Conservation (phyloP, 2,888 invertebrate species). For the Epirrhoe alternata region DNA sequence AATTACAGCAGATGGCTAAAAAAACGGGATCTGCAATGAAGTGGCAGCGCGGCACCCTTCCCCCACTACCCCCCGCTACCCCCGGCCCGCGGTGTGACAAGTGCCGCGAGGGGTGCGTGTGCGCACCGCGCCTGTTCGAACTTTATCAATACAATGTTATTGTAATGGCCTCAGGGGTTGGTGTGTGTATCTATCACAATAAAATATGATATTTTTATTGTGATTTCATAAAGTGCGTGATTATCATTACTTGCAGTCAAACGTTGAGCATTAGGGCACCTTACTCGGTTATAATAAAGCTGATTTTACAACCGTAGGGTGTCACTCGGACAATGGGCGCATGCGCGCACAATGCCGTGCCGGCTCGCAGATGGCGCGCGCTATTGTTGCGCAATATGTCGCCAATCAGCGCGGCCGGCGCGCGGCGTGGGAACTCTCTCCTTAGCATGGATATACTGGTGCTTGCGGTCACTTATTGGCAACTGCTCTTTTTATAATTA, state of each 20-base stretch:
- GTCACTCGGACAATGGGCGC: conserved; percentile 3
- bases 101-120: conserved; percentile 7
- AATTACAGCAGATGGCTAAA: conserved; percentile 33
- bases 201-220: conserved; percentile 24
- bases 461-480: not conserved
- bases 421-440: conserved; percentile 13
- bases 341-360: not conserved
- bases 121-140: conserved; percentile 1
- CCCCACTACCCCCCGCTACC: not conserved
- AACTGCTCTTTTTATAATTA: not conserved
- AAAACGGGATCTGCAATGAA: conserved; percentile 11
- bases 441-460: not conserved
- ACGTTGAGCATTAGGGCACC: not conserved
- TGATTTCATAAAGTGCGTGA: conserved; percentile 2
- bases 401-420: conserved; percentile 15
- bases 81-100: conserved; percentile 6
- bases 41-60: not conserved
- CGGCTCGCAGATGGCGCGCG: conserved; percentile 16
- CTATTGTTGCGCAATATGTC: conserved; percentile 25
- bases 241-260: not conserved
- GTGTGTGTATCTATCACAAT: conserved; percentile 22
- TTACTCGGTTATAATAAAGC: not conserved
- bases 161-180: conserved; percentile 15
- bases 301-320: not conserved
- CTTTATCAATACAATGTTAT: conserved; percentile 9